Base-by-base conservation (phyloP, 2,888 invertebrate species). In the Tetramorium bicarinatum region DNA sequence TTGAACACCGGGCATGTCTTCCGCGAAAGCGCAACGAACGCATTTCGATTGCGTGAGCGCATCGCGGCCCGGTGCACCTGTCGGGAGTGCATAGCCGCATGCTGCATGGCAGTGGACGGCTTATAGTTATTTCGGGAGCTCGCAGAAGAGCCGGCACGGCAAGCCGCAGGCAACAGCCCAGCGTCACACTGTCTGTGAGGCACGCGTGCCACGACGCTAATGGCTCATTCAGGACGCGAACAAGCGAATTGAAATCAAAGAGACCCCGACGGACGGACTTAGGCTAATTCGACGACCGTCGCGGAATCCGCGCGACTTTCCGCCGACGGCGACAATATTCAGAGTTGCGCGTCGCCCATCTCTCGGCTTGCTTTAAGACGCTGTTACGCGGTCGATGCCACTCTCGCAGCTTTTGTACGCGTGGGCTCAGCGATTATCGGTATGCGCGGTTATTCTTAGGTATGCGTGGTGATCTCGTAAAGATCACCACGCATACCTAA, bases 121-220 rank as follows among this genome's bases (percentile, higher is more conserved):
- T 34, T 34, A 34, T 1, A 61, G 91, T 85, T 89, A 89, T 91
- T 91, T 87, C 87, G 76, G 87, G 86, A 75, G 77, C 61, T 56
- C 83, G 62, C 67, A 77, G 83, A 85, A 86, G 29, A 34, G 52
- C 81, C 49, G 18, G 52, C 64, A 13, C 66, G 52, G 52, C 49
- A 52, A 44, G 61, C 34, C 41, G 56, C 54, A 34, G 52, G 41
- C 44, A 49, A 64, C 76, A 64, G 76, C 75, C 29, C 29, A 56
- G 88, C 91, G 91, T 89, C 90, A 87, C 82, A 88, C 91, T 91
- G 90, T 90, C 90, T 90, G 90, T 90, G 81, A 62, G 66, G 54
- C 84, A 75, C 89, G 44, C 89, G 87, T 86, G 84, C 84, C 90
- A 79, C 75, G 59, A 64, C 44, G 72, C 87, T 90, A 90, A 90